Evolutionary conservation across 2,888 invertebrate species (phyloP), one percentile per base, ranked within the genome.

Genomic region (Tinea semifulvella): DNA sequence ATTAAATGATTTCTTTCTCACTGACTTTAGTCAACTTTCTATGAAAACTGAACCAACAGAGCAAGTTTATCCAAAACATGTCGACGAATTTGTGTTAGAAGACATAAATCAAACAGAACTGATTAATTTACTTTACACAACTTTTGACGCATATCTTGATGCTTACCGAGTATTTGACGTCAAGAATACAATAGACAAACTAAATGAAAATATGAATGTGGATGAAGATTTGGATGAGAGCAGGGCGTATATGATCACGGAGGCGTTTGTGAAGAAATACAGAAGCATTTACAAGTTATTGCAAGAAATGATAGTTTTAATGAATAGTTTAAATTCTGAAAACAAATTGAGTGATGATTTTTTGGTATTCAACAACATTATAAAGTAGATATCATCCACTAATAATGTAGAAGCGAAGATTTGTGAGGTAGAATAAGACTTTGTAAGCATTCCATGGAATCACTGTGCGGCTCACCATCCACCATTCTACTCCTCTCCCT

Each of bases 111-210:
- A 60, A 38, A 62, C 56, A 49, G 55, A 66, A 54, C 47, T 72
- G 18, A 53, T 70, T n/a, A 58, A 63, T 31, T 49, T 53, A 16
- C 48, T 79, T n/a, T 76, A 64, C 46, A 54, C 65, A 16, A 62
- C 68, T 19, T 50, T 76, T 27, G 61, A 69, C 45, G 69, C 75
- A n/a, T 69, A 64, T 52, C 56, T 79, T 48, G 66, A 77, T 50
- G 55, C 69, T 2, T 75, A 65, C 48, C 70, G 57, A 57, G 55
- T 79, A 3, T 58, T 61, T 48, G 46, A 54, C 46, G 57, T 75
- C 28, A 63, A 69, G 53, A 63, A 70, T 45, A 68, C 59, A 31
- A 59, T 73, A 49, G 61, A 63, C 26, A 49, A 47, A 25, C 51
- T 71, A 40, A 76, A 73, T 57, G 56, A 67, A 35, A 38, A n/a